Conservation (phyloP, 1,140 invertebrate species). For the Chlorops oryzae region DNA sequence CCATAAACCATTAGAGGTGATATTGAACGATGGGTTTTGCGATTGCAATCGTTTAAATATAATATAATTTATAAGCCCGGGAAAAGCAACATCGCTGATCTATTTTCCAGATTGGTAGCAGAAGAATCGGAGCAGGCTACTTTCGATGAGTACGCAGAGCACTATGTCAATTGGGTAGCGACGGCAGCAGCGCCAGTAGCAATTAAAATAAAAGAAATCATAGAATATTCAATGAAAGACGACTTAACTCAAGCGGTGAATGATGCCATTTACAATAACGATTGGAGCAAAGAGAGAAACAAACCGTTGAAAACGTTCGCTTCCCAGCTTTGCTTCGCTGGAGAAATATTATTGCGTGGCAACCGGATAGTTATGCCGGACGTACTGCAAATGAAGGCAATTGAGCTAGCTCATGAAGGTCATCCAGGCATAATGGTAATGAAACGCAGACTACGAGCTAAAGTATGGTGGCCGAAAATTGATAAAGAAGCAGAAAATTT, state of each 20-base stretch:
- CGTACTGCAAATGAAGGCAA: slow-evolving; percentile 15
- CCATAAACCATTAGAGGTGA: no score
- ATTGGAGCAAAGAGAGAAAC: background rate
- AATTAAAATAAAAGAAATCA: slow-evolving; percentile 1
- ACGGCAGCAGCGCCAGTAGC: background rate
- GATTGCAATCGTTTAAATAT: no score
- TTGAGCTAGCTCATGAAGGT: slow-evolving; percentile 35
- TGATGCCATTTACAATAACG: background rate
- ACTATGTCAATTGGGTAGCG: slow-evolving; percentile 5
- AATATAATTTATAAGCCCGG: no score
- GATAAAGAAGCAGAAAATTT: slow-evolving; percentile 31
- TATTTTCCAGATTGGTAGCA: no score
- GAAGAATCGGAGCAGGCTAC: no score
- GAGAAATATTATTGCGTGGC: slow-evolving; percentile 19
- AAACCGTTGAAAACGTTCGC: slow-evolving; percentile 7
- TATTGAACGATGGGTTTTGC: no score
- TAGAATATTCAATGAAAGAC: background rate
- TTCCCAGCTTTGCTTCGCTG: slow-evolving; percentile 16
- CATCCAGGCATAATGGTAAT: slow-evolving; percentile 34
- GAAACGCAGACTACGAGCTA: slow-evolving; percentile 33
- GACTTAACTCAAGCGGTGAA: background rate
- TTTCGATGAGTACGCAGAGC: no score
- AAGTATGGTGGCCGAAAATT: slow-evolving; percentile 45
- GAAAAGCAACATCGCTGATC: no score
- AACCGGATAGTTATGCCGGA: slow-evolving; percentile 21